Evolutionary conservation across 1,140 invertebrate genomes (phyloP), one percentile per base, ranked within the genome.

Genomic region (Tetramorium parvispinum): DNA sequence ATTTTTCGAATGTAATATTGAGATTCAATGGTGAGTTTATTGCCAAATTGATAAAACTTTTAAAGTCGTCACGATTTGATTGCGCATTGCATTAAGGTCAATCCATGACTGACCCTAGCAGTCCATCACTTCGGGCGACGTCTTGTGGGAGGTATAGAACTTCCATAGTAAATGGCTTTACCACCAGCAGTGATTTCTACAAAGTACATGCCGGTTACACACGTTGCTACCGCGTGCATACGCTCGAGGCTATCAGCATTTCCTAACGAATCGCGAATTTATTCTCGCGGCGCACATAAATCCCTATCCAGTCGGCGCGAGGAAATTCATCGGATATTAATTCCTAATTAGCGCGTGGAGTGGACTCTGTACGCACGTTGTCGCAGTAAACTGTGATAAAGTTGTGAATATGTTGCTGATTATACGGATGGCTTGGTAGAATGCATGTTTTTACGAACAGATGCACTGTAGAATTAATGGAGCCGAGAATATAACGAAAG

Each of bases 101-200:
- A 68, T 71, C 63, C 61, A 76, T 46, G 85, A 6, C 70, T 85
- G 88, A 91, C 90, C 88, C 88, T 89, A 77, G 88, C 70, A 88
- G 92, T 93, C 85, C 71, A 89, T 94, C 93, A 93, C 87, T 55
- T 63, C 85, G 61, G 55, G 63, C 59, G 66, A 57, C 49, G 82
- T 76, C 85, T 79, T 89, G 89, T 92, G 87, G 91, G 92, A 91
- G 92, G 91, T 78, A 81, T 83, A 68, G 66, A 88, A 71, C 77
- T 89, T 85, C 57, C 83, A 65, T 21, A 18, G 24, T 73, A 81
- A 61, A 82, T 66, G 71, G 78, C 73, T 86, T 89, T 93, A 92
- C 88, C 91, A 91, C 89, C 87, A 91, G 86, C 91, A 87, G 86
- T 87, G 91, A 92, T 86, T 90, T 76, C 75, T 89, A 85, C n/a